A percentile compares a stretch with the other conserved stretches of the same genome.
Conservation (phyloP, 1,140 invertebrate genomes). For the Armadillidium nasatum region DNA sequence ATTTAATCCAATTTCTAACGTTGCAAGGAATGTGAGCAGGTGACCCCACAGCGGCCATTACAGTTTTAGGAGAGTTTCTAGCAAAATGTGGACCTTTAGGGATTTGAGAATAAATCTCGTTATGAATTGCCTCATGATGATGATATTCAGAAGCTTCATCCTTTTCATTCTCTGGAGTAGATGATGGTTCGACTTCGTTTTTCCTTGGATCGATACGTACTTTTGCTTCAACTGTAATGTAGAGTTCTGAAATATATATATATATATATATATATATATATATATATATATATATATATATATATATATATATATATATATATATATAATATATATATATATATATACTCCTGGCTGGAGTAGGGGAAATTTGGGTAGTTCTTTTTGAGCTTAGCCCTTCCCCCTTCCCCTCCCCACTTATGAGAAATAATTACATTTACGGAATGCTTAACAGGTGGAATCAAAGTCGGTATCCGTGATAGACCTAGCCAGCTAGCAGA, state of each 20-base stretch:
- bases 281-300: no score
- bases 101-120: neutral
- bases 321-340: neutral
- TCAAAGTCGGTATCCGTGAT: no score
- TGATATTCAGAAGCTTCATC: neutral
- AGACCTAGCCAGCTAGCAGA: no score
- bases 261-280: no score
- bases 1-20: conserved; percentile 35
- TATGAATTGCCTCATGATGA: neutral
- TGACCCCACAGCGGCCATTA: conserved; percentile 34
- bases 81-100: conserved; percentile 38
- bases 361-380: no score
- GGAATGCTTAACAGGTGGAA: no score
- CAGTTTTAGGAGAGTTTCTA: conserved; percentile 30
- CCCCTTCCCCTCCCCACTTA: no score
- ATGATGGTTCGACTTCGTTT: neutral
- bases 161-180: neutral
- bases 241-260: neutral
- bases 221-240: neutral
- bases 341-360: no score
- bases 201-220: neutral
- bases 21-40: conserved; percentile 41
- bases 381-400: no score
- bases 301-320: no score
- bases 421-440: no score